These are phyloP conservation scores for Xenopus tropicalis DNA, from an alignment of 2,113 vertebrate genomes.

Conservation along the genomic window UCB_Xtro_10.0 CM004447.2:96182001-96182500, in stretches of 20 bases:
- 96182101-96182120: constrained; percentile 90
- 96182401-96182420: constrained; percentile 72
- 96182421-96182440: constrained; percentile 84
- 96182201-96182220: constrained; percentile 94
- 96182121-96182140: constrained; percentile 84
- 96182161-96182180: constrained; percentile 79
- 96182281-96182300: constrained; percentile 60
- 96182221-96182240: constrained; percentile 88
- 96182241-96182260: constrained; percentile 92
- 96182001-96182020: no score
- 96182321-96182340: constrained; percentile 77
- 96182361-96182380: constrained; percentile 78
- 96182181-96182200: constrained; percentile 71
- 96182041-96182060: no score
- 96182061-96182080: constrained; percentile 56
- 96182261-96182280: constrained; percentile 76
- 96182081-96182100: constrained; percentile 89
- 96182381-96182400: constrained; percentile 82
- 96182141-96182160: constrained; percentile 87
- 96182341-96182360: constrained; percentile 83
- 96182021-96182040: no score
- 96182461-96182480: constrained; percentile 83
- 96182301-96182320: constrained; percentile 58
- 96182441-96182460: constrained; percentile 91
- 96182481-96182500: constrained; percentile 79